Base-by-base conservation (phyloP, 1,140 invertebrate genomes). In the Amyelois transitella region DNA sequence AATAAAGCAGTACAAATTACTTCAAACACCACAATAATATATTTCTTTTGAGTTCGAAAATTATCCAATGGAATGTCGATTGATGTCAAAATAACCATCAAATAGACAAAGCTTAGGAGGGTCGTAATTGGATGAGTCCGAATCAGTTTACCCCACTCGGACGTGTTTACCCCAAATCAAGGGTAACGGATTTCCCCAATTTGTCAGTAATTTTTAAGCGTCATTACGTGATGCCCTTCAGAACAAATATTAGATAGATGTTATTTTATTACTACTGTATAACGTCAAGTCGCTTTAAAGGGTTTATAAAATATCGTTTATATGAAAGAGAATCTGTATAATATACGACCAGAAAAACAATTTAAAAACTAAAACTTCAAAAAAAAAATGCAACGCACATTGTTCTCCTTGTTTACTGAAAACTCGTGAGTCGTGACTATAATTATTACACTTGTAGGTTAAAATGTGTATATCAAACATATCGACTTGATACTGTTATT, bases 101-200 rank as follows among this genome's bases (percentile, higher is more conserved):
- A 45, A 51, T 53, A 38, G 32, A 38, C 32, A 38, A 38, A 38
- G 32, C 32, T n/a, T 58, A 57, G 51, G 65, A 69, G 78, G 80
- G 75, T 66, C 68, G 77, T 87, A 87, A 87, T 85, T 84, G 84
- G 77, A 87, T 87, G 62, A 82, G 71, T 79, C 66, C 57, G 72
- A 85, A 85, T 85, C 81, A 85, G 81, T 85, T 87, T 84, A 80
- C 81, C 81, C 80, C 79, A 87, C 80, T 82, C 72, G 67, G 66
- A 81, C 72, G 75, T 86, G 71, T 85, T 85, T 87, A 79, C 74
- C 78, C 79, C 74, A 77, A 77, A 80, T 77, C 72, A 74, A 69
- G 73, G 72, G 69, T 70, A 78, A 75, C 67, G 49, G 62, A 69
- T 75, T 75, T 73, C 64, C 67, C 60, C 71, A 69, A 80, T 78